Evolutionary conservation across 2,797 vertebrate species (phyloP).

Genomic region (Danionella dracula): DNA sequence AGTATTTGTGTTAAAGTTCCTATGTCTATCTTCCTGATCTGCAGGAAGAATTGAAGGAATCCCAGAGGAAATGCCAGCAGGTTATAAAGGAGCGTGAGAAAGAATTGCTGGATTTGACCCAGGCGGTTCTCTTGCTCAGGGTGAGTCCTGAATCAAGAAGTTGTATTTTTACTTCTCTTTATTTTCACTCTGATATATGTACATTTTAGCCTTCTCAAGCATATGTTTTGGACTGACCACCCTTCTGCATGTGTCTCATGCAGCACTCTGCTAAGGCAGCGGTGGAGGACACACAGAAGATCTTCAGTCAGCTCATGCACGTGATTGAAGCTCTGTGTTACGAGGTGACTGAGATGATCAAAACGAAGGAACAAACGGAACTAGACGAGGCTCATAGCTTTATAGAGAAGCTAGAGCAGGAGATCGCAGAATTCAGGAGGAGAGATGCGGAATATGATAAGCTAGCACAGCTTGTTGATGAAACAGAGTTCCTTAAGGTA

Average conservation of each 20-base stretch:
- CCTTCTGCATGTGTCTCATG: not conserved
- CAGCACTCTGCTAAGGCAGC: slow-evolving; percentile 35
- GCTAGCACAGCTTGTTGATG: slow-evolving; percentile 40
- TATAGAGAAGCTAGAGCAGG: slow-evolving; percentile 54
- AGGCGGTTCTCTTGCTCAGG: slow-evolving; percentile 20
- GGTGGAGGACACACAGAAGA: slow-evolving; percentile 27
- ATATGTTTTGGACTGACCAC: too few species aligned
- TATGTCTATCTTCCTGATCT: not conserved
- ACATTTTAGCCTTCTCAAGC: too few species aligned
- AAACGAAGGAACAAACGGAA: slow-evolving; percentile 33
- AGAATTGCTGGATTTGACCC: slow-evolving; percentile 3
- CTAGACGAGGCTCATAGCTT: slow-evolving; percentile 35
- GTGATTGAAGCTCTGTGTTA: slow-evolving; percentile 20
- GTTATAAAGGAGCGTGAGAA: slow-evolving; percentile 24
- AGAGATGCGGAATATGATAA: slow-evolving; percentile 36
- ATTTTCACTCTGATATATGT: too few species aligned
- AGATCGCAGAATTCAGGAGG: slow-evolving; percentile 52
- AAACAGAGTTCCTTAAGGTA: slow-evolving; percentile 52
- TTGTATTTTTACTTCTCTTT: too few species aligned
- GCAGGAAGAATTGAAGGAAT: not conserved
- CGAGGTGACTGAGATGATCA: slow-evolving; percentile 34
- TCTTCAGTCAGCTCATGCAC: slow-evolving; percentile 25
- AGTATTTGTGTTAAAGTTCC: too few species aligned
- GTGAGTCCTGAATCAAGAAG: too few species aligned
- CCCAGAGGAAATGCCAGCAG: slow-evolving; percentile 24